Base-by-base conservation (phyloP, 2,888 invertebrate genomes). In the Latrodectus hesperus region DNA sequence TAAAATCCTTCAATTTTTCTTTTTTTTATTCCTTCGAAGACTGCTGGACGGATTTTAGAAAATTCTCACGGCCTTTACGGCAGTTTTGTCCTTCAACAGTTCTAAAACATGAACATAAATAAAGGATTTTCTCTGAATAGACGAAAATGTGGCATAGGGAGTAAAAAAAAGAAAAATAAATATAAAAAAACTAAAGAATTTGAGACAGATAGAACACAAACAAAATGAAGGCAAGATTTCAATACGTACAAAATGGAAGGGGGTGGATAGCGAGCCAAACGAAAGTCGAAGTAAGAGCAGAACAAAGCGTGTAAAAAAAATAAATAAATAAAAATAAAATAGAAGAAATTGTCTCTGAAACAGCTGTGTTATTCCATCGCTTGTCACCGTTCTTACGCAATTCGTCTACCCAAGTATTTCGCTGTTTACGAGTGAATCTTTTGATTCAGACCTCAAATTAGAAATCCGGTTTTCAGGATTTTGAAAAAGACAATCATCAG, bases 391-490 rank as follows among this genome's bases (percentile, higher is more conserved):
- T 67, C 38, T 81, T 77, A 75, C 80, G 85, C 65, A 80, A 64
- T 80, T 80, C 75, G 79, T 85, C 85, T 85, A 80, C 72, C 64
- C 76, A 38, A 6, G 38, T 22, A 22, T 38, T 38, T 38, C 38
- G 38, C 4, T 38, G 38, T 3, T 38, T 38, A 38, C 38, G 38
- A 38, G 38, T 38, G 38, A 38, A 6, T 73, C n/a, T 53, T 26
- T 49, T 14, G 73, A 78, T 64, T 16, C 75, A 51, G 84, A 84
- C 79, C 79, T 79, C 79, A 79, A 85, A 85, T 85, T 85, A 85
- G 85, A 55, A 75, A 65, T 22, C 26, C 38, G 68, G 79, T 49
- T 60, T 60, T 85, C n/a, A 26, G 85, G 78, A 68, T n/a, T 38
- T 38, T 38, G 38, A 38, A 38, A 38, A 38, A 38, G 38, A 38